Conservation (phyloP, 2,797 vertebrate genomes). For the Hippoglossus hippoglossus region DNA sequence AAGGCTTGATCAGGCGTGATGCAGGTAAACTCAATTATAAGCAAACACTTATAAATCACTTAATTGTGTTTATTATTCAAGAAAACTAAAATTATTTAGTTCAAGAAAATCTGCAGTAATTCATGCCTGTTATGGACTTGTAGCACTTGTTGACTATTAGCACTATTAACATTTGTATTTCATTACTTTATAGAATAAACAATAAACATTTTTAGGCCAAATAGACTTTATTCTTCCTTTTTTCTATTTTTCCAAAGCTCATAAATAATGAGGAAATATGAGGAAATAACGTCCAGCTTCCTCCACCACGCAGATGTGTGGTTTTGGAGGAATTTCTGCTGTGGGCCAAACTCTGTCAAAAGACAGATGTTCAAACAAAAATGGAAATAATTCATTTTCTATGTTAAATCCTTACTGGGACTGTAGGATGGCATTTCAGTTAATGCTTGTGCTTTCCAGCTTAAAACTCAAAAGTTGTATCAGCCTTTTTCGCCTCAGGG, state of each 20-base stretch:
- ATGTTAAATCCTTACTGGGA: slow-evolving; percentile 11
- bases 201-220: too few relatives aligned
- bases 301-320: slow-evolving; percentile 33
- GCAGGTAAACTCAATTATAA: not conserved
- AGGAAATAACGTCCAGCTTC: slow-evolving; percentile 37
- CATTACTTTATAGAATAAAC: too few relatives aligned
- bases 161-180: too few relatives aligned
- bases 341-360: slow-evolving; percentile 34
- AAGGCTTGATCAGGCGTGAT: not conserved
- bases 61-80: too few relatives aligned
- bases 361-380: slow-evolving; percentile 42
- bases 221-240: not conserved
- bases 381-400: slow-evolving; percentile 15
- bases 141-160: too few relatives aligned
- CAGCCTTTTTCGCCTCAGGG: slow-evolving; percentile 15
- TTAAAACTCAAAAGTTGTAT: slow-evolving; percentile 24
- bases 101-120: too few relatives aligned
- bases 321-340: slow-evolving; percentile 64
- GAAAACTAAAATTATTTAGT: too few relatives aligned
- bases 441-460: slow-evolving; percentile 38
- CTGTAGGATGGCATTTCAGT: slow-evolving; percentile 12
- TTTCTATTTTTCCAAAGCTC: slow-evolving; percentile 1
- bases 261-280: slow-evolving; percentile 18
- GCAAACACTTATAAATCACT: not conserved
- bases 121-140: too few relatives aligned